These are phyloP conservation scores for Chrysolina haemoptera DNA, from an alignment of 2,888 invertebrate genomes.

Conservation along the genomic window DNA sequence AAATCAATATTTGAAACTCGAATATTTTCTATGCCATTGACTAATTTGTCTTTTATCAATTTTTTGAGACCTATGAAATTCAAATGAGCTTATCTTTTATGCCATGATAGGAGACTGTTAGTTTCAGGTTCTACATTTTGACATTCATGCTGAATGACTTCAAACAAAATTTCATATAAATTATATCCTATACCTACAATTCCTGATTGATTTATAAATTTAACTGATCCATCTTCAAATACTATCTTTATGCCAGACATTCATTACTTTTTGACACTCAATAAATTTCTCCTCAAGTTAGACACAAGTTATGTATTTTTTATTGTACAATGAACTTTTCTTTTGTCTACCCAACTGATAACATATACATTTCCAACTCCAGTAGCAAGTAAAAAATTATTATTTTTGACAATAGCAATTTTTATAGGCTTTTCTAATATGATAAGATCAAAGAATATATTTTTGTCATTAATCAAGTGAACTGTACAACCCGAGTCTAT, in stretches of 20 bases:
- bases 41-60: conserved; percentile 25
- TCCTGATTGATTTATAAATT: conserved; percentile 24
- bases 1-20: conserved; percentile 1
- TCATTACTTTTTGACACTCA: conserved; percentile 37
- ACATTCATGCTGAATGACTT: conserved; percentile 22
- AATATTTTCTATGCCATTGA: conserved; percentile 15
- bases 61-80: too few species aligned
- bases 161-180: conserved; percentile 43
- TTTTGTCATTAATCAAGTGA: conserved; percentile 34
- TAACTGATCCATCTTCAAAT: conserved; percentile 39
- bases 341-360: conserved; percentile 32
- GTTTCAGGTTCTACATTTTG: too few species aligned
- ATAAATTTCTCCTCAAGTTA: conserved; percentile 34
- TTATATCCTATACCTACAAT: conserved; percentile 39
- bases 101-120: too few species aligned
- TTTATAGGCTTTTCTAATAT: conserved; percentile 32
- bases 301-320: conserved; percentile 45
- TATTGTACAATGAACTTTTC: conserved; percentile 41
- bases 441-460: conserved; percentile 23
- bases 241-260: conserved; percentile 34
- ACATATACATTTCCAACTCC: conserved; percentile 27
- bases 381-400: too few species aligned
- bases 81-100: too few species aligned
- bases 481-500: conserved; percentile 40
- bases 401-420: too few species aligned